phyloP scores from a whole-genome alignment of 1,140 invertebrate species.

The Episyrphus balteatus region DNA sequence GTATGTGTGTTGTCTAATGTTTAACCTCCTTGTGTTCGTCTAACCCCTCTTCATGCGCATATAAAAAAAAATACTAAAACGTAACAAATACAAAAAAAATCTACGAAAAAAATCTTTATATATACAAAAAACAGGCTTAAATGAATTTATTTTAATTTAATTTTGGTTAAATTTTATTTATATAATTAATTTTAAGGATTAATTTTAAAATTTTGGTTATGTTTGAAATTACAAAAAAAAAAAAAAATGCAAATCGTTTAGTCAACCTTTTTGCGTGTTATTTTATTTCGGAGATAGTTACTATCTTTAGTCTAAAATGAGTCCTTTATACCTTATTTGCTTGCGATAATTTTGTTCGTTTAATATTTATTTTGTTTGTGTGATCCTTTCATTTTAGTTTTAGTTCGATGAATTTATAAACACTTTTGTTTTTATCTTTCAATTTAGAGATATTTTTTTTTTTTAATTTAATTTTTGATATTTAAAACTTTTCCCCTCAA shows the following conservation, averaged over 20 bases:
- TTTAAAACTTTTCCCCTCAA: not conserved
- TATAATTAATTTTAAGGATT: not conserved
- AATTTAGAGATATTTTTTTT: not conserved
- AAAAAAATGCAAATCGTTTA: not conserved
- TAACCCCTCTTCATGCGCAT: constrained; percentile 37
- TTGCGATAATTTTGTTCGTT: not conserved
- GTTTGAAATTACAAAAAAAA: not conserved
- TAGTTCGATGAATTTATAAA: not conserved
- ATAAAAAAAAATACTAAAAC: not conserved
- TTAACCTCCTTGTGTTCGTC: constrained; percentile 57
- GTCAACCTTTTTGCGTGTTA: too few species aligned
- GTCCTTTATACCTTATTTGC: not conserved
- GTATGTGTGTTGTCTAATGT: constrained; percentile 62
- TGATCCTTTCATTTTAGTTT: not conserved
- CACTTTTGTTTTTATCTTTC: not conserved
- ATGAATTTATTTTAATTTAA: constrained; percentile 1
- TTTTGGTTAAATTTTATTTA: too few species aligned
- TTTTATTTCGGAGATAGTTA: too few species aligned
- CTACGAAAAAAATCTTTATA: constrained; percentile 1
- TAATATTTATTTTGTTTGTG: not conserved
- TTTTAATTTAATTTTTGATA: not conserved
- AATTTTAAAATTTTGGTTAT: not conserved
- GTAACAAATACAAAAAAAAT: constrained; percentile 3
- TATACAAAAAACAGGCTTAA: constrained; percentile 14
- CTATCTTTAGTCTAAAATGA: not conserved